Evolutionary conservation across 2,113 vertebrate genomes (phyloP).

Genomic region (Microcebus jonahi): DNA sequence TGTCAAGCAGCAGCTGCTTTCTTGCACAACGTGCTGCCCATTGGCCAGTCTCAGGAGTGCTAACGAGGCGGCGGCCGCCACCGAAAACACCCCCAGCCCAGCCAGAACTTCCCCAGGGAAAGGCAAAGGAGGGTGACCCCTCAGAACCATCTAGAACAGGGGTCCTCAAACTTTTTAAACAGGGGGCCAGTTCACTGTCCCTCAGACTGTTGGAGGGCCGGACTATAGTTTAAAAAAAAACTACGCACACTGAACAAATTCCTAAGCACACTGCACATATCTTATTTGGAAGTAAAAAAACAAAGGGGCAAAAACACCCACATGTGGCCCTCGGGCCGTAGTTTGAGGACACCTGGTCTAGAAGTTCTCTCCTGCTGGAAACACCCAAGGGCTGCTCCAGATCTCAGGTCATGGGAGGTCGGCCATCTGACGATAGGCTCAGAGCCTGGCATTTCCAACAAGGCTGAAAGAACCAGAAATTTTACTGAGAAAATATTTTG

Average conservation of each 20-base stretch:
- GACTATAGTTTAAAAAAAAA: too few species aligned
- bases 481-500: neutral
- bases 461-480: neutral
- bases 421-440: neutral
- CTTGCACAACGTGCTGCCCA: neutral
- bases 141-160: neutral
- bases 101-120: neutral
- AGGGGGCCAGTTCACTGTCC: too few species aligned
- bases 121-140: neutral
- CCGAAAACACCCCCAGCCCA: neutral
- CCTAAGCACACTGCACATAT: too few species aligned
- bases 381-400: neutral
- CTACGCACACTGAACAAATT: too few species aligned
- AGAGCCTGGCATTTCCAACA: neutral
- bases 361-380: neutral
- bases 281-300: too few species aligned
- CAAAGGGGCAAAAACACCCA: too few species aligned
- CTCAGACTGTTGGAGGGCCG: too few species aligned
- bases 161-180: too few species aligned
- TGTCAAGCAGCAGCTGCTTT: conserved; percentile 50
- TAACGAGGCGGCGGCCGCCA: too few species aligned
- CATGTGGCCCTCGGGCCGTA: too few species aligned
- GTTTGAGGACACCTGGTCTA: neutral
- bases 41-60: neutral
- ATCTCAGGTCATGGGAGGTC: neutral